Evolutionary conservation across 2,888 invertebrate genomes (phyloP), one percentile per base, ranked within the genome.

Genomic region (Thysanoteuthis rhombus): DNA sequence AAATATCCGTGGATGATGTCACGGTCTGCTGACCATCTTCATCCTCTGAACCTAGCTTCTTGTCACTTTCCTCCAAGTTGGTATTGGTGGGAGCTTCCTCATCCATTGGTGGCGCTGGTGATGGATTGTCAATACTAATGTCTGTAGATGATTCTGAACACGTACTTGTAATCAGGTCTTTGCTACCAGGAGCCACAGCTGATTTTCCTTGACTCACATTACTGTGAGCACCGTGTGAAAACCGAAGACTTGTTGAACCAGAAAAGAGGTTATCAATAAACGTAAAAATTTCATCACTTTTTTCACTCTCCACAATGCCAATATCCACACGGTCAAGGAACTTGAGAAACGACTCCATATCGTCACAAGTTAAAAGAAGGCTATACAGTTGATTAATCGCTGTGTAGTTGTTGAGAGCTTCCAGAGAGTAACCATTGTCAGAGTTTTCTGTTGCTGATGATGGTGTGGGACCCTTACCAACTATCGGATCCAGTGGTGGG

Each of bases 1-100:
- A 95, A 91, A 94, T 92, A 32, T 94, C 95, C 38, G 52, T 52
- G 89, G 94, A 94, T 93, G 45, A 94, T 94, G 93, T 95, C 94
- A 93, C 94, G 94, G 91, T 94, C 94, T 58, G 91, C 28, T 89
- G 52, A 93, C 92, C 75, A 93, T 93, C 75, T 38, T 92, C 89
- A 28, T 93, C 47, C 36, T 92, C 93, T 58, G 75, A 93, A 91
- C 93, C 91, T 42, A 94, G 91, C 52, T 94, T 93, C 19, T 93
- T 89, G 39, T 95, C 94, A 12, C 94, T 94, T 92, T 95, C 94
- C 22, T 93, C 75, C 22, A 94, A 90, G 58, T 93, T 94, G 36
- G 94, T 94, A 75, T 94, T 95, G 6, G 94, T 52, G 40, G 94
- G 93, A 89, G 39, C 52, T 52, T 93, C 40, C 40, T 94, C 94